These are phyloP conservation scores for Calameuta idolon DNA, from an alignment of 2,888 invertebrate species.

Conservation along the genomic window DNA sequence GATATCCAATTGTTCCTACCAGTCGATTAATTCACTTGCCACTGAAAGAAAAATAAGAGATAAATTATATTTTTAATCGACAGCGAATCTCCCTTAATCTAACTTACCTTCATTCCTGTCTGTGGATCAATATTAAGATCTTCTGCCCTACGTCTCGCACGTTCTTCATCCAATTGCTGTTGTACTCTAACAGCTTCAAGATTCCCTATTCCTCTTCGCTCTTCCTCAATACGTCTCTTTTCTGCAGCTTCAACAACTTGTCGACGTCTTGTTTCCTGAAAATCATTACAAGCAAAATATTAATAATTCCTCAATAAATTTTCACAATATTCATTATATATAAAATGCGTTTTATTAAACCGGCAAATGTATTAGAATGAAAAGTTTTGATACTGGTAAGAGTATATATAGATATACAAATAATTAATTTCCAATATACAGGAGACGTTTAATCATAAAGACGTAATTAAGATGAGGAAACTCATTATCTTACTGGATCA, in stretches of 20 bases:
- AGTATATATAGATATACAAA: not conserved
- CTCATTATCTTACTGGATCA: constrained; percentile 69
- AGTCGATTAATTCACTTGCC: constrained; percentile 51
- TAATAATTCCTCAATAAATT: not conserved
- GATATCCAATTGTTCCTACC: not conserved
- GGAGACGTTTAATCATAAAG: not conserved
- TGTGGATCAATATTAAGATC: constrained; percentile 52
- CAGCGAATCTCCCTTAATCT: not conserved
- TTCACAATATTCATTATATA: not conserved
- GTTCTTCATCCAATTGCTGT: constrained; percentile 72
- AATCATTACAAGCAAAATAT: constrained; percentile 8
- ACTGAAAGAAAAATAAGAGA: constrained; percentile 40
- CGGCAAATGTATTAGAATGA: not conserved
- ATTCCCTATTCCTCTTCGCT: constrained; percentile 75
- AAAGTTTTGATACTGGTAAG: not conserved
- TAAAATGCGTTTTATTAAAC: not conserved
- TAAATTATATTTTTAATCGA: not conserved
- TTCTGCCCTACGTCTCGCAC: constrained; percentile 72
- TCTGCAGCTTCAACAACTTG: constrained; percentile 79
- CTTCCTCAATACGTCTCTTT: constrained; percentile 72
- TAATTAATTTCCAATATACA: not conserved
- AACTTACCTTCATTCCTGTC: constrained; percentile 47
- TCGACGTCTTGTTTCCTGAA: constrained; percentile 74
- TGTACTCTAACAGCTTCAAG: constrained; percentile 72
- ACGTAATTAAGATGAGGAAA: not conserved